Conservation (phyloP, 2,113 vertebrate genomes). For the Phalacrocorax pelagicus region DNA sequence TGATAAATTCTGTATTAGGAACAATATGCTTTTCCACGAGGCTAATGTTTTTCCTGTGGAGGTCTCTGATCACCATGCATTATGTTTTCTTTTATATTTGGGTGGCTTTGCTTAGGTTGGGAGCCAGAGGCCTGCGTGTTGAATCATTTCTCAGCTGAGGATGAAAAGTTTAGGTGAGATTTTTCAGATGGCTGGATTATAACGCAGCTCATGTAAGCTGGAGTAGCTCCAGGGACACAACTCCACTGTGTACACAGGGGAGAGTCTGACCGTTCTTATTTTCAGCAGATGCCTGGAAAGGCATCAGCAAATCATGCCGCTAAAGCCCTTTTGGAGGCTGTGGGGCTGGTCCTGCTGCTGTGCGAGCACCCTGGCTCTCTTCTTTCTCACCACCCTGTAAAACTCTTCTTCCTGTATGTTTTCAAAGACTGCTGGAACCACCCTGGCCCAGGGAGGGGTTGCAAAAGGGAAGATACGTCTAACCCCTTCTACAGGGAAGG, state of each 20-base stretch:
- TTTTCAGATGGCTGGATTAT: neutral
- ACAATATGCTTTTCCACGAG: neutral
- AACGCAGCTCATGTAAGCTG: neutral
- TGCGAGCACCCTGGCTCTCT: neutral
- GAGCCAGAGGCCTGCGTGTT: neutral
- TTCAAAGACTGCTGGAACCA: neutral
- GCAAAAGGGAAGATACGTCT: neutral
- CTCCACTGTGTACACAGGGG: neutral
- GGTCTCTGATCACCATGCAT: neutral
- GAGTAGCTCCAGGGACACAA: neutral
- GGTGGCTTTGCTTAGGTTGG: neutral
- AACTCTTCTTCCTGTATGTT: neutral
- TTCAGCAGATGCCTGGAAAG: neutral
- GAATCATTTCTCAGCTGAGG: neutral
- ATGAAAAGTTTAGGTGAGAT: neutral
- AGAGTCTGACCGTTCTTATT: neutral
- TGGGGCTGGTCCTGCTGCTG: neutral
- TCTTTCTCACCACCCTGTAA: neutral
- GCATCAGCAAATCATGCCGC: neutral
- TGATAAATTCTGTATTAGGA: slow-evolving; percentile 62
- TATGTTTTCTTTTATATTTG: neutral
- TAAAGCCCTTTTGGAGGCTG: neutral
- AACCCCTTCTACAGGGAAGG: neutral
- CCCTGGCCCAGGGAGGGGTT: neutral
- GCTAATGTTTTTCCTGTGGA: slow-evolving; percentile 52